Evolutionary conservation across 2,888 invertebrate species (phyloP).

Genomic region (Congeria kusceri): DNA sequence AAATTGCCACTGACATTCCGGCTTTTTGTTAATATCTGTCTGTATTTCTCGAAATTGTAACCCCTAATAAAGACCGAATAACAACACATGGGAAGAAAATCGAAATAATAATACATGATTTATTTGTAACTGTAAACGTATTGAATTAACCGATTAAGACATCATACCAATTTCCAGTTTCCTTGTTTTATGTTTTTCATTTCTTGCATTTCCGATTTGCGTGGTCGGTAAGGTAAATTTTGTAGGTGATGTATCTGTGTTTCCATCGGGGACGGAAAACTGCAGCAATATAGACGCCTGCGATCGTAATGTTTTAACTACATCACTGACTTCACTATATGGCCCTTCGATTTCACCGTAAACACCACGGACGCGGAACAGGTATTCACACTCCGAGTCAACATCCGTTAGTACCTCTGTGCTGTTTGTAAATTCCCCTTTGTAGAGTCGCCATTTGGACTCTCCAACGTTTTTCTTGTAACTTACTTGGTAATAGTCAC

Average conservation of each 20-base stretch:
- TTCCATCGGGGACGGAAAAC: neutral
- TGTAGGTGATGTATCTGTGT: no score
- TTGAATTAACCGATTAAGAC: no score
- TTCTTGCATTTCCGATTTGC: constrained; percentile 8
- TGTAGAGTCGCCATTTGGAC: constrained; percentile 6
- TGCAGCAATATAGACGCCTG: constrained; percentile 5
- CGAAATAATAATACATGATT: no score
- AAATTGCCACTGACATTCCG: no score
- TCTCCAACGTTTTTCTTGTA: neutral
- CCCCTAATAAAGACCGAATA: no score
- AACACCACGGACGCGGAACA: constrained; percentile 18
- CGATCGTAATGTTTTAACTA: constrained; percentile 5
- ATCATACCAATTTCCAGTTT: constrained; percentile 20
- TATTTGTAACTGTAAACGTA: no score
- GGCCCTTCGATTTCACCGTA: constrained; percentile 21
- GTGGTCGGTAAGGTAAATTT: no score
- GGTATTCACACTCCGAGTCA: constrained; percentile 7
- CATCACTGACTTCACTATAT: constrained; percentile 22
- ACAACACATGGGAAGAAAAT: no score
- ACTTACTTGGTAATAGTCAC: constrained; percentile 6
- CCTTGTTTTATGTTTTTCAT: constrained; percentile 17
- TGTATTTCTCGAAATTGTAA: no score
- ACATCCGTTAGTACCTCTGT: neutral
- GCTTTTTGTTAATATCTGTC: no score
- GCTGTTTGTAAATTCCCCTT: neutral